A percentile compares a stretch with the other conserved stretches of the same genome.
These are phyloP conservation scores for Varanus komodoensis DNA, from an alignment of 2,113 vertebrate genomes.

Conservation along the genomic window DNA sequence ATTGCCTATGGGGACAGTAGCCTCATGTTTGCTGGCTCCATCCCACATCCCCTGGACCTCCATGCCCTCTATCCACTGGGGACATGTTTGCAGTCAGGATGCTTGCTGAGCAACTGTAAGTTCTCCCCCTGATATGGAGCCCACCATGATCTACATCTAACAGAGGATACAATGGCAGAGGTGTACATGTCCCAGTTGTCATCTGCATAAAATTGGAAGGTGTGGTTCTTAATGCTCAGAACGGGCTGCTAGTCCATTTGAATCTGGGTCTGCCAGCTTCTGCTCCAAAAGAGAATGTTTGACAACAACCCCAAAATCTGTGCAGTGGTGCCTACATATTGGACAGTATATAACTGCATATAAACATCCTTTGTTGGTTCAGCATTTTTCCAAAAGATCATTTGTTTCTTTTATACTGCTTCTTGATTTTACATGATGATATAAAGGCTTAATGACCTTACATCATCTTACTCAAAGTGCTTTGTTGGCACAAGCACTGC, in stretches of 20 bases:
- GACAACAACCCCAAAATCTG: background rate
- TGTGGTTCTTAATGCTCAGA: background rate
- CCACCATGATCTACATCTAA: background rate
- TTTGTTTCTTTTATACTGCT: background rate
- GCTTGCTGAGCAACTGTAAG: background rate
- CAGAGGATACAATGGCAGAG: background rate
- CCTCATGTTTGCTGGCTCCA: too few species aligned
- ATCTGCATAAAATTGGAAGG: too few species aligned
- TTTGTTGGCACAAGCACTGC: background rate
- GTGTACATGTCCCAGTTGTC: background rate
- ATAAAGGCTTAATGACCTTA: background rate
- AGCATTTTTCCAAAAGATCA: background rate
- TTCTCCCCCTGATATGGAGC: background rate
- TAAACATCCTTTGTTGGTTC: background rate
- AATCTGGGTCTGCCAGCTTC: background rate
- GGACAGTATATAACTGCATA: background rate
- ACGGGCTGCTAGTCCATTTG: background rate
- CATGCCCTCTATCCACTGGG: too few species aligned
- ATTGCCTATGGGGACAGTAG: too few species aligned
- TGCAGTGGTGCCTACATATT: background rate
- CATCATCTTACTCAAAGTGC: background rate
- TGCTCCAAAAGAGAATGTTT: background rate
- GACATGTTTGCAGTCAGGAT: background rate
- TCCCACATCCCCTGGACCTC: too few species aligned
- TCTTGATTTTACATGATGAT: too few species aligned